Conservation (phyloP, 1,140 invertebrate species). For the Lanistes nyassanus region DNA sequence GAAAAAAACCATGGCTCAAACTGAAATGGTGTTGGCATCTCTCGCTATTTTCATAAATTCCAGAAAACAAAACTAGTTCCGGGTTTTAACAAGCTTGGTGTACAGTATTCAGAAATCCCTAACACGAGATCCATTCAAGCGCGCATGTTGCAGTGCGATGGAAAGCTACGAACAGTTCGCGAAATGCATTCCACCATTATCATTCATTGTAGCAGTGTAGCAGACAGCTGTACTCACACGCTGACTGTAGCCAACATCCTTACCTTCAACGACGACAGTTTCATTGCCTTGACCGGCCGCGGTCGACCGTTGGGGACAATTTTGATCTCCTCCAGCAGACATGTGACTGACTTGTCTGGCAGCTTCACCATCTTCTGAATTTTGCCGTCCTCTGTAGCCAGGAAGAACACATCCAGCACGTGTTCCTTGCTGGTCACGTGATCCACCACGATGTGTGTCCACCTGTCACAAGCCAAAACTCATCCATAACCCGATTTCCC, state of each 20-base stretch:
- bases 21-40: too few relatives aligned
- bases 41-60: too few relatives aligned
- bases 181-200: neutral
- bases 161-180: too few relatives aligned
- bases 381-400: slow-evolving; percentile 79
- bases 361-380: slow-evolving; percentile 85
- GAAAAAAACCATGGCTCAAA: too few relatives aligned
- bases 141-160: too few relatives aligned
- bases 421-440: slow-evolving; percentile 76
- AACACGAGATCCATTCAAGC: too few relatives aligned
- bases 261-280: slow-evolving; percentile 83
- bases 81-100: too few relatives aligned
- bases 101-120: too few relatives aligned
- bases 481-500: too few relatives aligned
- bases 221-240: neutral
- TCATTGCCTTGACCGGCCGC: slow-evolving; percentile 76
- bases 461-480: slow-evolving; percentile 59
- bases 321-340: slow-evolving; percentile 87
- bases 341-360: slow-evolving; percentile 75
- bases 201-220: neutral
- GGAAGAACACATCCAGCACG: slow-evolving; percentile 70
- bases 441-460: slow-evolving; percentile 84
- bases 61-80: neutral
- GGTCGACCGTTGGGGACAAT: slow-evolving; percentile 70
- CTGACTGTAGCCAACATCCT: slow-evolving; percentile 41